These are phyloP conservation scores for Orchesella cincta DNA, from an alignment of 1,140 invertebrate genomes.

Conservation along the genomic window DNA sequence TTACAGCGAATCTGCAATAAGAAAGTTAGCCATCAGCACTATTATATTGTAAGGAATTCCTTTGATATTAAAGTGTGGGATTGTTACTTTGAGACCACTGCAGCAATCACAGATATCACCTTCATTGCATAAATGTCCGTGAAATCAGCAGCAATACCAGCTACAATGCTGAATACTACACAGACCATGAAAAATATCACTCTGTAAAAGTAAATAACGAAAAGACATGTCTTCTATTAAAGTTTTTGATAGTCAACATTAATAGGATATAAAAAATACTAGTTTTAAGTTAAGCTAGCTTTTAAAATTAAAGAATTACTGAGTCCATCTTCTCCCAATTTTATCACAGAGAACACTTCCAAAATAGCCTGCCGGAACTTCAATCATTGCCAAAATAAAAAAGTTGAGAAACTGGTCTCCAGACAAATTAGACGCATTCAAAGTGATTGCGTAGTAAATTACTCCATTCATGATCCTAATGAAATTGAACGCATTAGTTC, in stretches of 20 bases:
- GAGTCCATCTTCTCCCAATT: conserved; percentile 35
- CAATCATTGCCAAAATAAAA: conserved; percentile 33
- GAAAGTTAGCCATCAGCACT: background rate
- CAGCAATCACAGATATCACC: conserved; percentile 10
- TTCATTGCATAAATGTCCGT: background rate
- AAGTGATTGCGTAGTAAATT: conserved; percentile 27
- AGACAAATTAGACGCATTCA: conserved; percentile 2
- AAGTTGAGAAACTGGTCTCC: conserved; percentile 39
- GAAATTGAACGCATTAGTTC: too few relatives aligned
- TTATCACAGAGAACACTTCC: conserved; percentile 40
- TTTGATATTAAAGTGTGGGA: background rate
- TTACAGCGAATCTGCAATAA: conserved; percentile 56
- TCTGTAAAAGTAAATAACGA: background rate
- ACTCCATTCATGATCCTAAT: conserved; percentile 26
- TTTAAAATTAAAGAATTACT: too few relatives aligned
- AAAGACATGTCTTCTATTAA: background rate
- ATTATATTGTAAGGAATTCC: background rate
- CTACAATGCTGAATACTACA: conserved; percentile 2
- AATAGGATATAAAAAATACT: too few relatives aligned
- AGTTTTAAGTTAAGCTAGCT: too few relatives aligned
- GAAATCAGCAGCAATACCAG: background rate
- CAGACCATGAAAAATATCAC: conserved; percentile 41
- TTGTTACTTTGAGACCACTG: conserved; percentile 23
- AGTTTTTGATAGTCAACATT: too few relatives aligned
- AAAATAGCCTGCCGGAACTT: conserved; percentile 37